These are phyloP conservation scores for Pelusios castaneus DNA, from an alignment of 2,113 vertebrate genomes.

Conservation along the genomic window DNA sequence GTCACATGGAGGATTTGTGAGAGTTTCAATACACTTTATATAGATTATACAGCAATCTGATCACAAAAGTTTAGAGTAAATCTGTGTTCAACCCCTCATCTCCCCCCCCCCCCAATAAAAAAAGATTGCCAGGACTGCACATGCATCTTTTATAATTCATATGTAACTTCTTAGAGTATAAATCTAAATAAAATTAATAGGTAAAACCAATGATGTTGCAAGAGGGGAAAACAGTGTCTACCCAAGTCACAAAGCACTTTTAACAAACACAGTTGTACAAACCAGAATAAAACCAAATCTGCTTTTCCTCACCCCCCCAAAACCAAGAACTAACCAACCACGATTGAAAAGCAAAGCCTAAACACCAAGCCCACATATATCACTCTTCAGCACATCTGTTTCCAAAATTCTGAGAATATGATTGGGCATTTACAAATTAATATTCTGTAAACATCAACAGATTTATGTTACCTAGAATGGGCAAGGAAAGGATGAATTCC, in stretches of 20 bases:
- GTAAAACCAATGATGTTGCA: background rate
- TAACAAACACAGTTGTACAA: background rate
- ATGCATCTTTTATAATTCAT: background rate
- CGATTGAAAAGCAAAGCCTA: background rate
- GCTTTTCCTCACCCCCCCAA: background rate
- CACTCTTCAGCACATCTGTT: background rate
- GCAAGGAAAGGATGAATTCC: background rate
- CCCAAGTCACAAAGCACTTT: background rate
- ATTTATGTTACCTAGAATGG: background rate
- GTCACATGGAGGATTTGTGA: constrained; percentile 2
- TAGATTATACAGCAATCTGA: background rate
- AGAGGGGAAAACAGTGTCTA: background rate
- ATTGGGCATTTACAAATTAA: background rate
- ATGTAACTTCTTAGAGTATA: background rate
- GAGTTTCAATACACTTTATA: constrained; percentile 19
- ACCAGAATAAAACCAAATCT: background rate
- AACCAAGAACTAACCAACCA: background rate
- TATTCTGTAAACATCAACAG: background rate
- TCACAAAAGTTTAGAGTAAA: background rate
- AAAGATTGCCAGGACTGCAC: background rate
- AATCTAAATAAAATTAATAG: background rate
- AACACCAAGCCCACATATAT: background rate
- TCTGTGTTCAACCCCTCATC: background rate
- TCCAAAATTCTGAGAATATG: background rate
- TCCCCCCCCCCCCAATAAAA: no score